A percentile compares a stretch with the other conserved stretches of the same genome.
These are phyloP conservation scores for Ovibos moschatus DNA, from an alignment of 2,113 vertebrate genomes.

Conservation along the genomic window DNA sequence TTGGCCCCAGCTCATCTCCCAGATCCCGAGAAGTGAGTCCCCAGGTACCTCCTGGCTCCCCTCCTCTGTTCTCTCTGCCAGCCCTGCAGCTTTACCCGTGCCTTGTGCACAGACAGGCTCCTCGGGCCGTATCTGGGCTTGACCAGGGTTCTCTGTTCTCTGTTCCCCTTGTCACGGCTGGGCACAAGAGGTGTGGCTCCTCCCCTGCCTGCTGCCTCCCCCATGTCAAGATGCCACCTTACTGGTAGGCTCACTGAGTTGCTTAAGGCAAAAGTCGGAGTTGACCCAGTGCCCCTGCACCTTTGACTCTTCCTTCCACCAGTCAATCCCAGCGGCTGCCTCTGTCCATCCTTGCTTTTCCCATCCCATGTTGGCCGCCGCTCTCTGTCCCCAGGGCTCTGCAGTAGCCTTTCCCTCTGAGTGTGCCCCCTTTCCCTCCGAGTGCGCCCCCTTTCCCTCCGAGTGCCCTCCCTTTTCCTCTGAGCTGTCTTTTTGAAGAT, in stretches of 20 bases:
- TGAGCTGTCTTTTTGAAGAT: background rate
- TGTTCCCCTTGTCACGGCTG: background rate
- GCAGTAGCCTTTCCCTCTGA: background rate
- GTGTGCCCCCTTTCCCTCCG: background rate
- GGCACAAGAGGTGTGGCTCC: background rate
- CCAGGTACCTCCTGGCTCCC: background rate
- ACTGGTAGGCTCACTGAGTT: background rate
- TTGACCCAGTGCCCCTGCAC: background rate
- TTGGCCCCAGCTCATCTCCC: background rate
- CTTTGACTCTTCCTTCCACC: background rate
- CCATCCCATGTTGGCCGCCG: background rate
- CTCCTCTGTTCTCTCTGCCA: background rate
- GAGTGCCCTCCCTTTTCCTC: background rate
- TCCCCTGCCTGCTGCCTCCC: background rate
- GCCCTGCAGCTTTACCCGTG: background rate
- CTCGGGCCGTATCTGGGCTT: background rate
- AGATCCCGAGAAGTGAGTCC: background rate
- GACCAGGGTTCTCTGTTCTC: background rate
- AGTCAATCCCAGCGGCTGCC: background rate
- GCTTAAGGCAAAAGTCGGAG: background rate
- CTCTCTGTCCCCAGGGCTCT: background rate
- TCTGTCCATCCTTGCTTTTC: background rate
- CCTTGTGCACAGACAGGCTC: background rate
- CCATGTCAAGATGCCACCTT: background rate
- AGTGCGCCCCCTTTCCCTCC: rapidly evolving